phyloP scores from a whole-genome alignment of 1,140 invertebrate genomes.

The Streblospio benedicti region DNA sequence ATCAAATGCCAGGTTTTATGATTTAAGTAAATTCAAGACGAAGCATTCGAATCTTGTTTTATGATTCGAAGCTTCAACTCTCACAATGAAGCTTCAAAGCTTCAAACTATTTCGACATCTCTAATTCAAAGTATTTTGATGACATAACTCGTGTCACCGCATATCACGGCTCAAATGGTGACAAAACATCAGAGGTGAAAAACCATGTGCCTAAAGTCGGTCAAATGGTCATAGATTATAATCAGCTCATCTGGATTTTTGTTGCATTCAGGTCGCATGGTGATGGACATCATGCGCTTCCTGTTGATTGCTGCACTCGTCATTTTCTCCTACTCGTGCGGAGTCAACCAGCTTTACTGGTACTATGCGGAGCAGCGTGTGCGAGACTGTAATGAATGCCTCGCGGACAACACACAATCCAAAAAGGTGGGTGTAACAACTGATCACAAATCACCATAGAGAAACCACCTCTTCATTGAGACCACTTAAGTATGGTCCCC shows the following conservation, averaged over 20 bases:
- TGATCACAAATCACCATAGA: neutral
- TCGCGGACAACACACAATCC: too few species aligned
- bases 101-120: too few species aligned
- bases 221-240: neutral
- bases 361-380: constrained; percentile 92
- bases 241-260: neutral
- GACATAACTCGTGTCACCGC: too few species aligned
- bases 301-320: constrained; percentile 87
- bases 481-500: too few species aligned
- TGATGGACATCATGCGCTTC: constrained; percentile 96
- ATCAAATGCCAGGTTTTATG: too few species aligned
- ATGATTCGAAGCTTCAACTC: too few species aligned
- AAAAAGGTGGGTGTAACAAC: neutral
- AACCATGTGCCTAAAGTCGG: neutral
- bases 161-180: neutral
- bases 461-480: too few species aligned
- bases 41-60: too few species aligned
- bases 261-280: constrained; percentile 84
- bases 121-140: too few species aligned
- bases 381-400: constrained; percentile 60
- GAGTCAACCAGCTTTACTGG: constrained; percentile 86
- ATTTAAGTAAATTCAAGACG: too few species aligned
- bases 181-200: neutral
- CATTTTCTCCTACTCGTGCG: constrained; percentile 94
- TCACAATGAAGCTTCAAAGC: too few species aligned